These are phyloP conservation scores for Nesoenas mayeri DNA, from an alignment of 2,113 vertebrate genomes.

Conservation along the genomic window DNA sequence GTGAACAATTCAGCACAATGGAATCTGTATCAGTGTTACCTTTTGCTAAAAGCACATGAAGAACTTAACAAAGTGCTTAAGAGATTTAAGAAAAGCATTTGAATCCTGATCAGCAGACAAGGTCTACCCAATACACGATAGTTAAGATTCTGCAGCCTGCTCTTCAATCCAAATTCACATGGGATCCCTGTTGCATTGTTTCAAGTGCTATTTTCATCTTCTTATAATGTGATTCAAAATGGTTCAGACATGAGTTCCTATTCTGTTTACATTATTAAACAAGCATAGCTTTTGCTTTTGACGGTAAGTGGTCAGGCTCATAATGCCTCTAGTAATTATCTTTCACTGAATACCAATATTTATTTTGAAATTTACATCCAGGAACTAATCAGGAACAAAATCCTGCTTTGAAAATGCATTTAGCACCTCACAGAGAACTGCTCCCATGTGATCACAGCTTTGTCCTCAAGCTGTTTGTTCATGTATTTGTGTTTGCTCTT, in stretches of 20 bases:
- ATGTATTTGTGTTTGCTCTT: background rate
- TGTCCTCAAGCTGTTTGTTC: background rate
- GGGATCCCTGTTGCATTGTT: background rate
- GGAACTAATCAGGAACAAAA: constrained; percentile 12
- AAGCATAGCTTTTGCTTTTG: constrained; percentile 5
- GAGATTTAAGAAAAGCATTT: background rate
- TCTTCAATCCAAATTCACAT: background rate
- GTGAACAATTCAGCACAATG: background rate
- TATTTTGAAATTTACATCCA: constrained; percentile 27
- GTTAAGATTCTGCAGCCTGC: background rate
- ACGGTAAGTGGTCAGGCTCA: background rate
- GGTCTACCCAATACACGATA: background rate
- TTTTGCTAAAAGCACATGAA: background rate
- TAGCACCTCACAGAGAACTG: background rate
- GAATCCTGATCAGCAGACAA: background rate
- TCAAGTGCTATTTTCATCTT: background rate
- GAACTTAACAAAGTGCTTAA: background rate
- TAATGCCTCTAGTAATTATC: constrained; percentile 11
- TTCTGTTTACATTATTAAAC: constrained; percentile 5
- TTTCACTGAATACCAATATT: constrained; percentile 22
- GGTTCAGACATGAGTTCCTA: background rate
- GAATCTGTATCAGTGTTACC: background rate
- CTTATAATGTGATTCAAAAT: background rate
- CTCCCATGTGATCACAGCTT: background rate
- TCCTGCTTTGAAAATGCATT: constrained; percentile 2